phyloP scores from a whole-genome alignment of 2,113 vertebrate genomes.

The Otus sunia region DNA sequence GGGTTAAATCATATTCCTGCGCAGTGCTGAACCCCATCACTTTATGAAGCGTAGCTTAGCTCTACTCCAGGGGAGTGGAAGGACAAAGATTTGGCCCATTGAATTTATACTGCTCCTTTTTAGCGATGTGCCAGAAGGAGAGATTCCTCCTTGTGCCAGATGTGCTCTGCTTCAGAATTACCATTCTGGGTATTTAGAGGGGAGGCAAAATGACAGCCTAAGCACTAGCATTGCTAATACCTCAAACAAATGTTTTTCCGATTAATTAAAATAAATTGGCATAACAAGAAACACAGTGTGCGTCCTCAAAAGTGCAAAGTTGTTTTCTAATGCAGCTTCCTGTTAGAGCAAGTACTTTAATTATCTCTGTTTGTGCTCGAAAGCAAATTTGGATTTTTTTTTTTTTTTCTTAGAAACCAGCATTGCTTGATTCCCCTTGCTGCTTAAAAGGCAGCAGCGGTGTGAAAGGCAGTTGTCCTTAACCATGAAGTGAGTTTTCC shows the following conservation, averaged over 20 bases:
- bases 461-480: not conserved
- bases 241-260: constrained; percentile 46
- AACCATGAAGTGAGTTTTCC: not conserved
- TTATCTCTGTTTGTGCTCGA: constrained; percentile 37
- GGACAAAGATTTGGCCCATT: not conserved
- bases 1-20: not conserved
- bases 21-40: not conserved
- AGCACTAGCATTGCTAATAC: constrained; percentile 6
- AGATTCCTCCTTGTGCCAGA: not conserved
- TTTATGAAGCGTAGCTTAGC: not conserved
- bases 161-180: not conserved
- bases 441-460: constrained; percentile 6
- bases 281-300: constrained; percentile 32
- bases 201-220: not conserved
- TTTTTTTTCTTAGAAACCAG: constrained; percentile 33
- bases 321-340: constrained; percentile 50
- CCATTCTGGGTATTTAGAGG: not conserved
- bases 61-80: not conserved
- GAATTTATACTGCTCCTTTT: not conserved
- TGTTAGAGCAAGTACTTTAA: constrained; percentile 42
- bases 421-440: constrained; percentile 4
- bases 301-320: not conserved
- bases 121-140: not conserved
- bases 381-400: constrained; percentile 23
- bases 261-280: constrained; percentile 67